These are phyloP conservation scores for Hemichromis elongatus DNA, from an alignment of 2,113 vertebrate species.

Conservation along the genomic window DNA sequence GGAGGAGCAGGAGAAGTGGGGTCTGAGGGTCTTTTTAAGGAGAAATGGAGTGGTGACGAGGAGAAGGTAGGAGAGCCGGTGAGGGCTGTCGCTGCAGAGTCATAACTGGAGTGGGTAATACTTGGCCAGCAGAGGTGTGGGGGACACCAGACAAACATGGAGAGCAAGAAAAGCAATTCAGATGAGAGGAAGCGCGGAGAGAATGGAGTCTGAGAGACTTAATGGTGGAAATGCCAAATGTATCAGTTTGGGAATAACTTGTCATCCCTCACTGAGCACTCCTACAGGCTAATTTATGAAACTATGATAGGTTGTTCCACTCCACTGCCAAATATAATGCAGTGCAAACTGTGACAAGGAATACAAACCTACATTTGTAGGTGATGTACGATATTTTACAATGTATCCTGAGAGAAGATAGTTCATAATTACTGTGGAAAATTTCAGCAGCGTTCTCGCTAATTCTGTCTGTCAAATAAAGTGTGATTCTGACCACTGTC, in stretches of 20 bases:
- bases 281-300: constrained; percentile 52
- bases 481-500: background rate
- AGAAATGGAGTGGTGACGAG: constrained; percentile 40
- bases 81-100: constrained; percentile 52
- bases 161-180: constrained; percentile 38
- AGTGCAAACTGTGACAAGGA: constrained; percentile 24
- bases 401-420: background rate
- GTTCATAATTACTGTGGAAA: background rate
- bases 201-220: constrained; percentile 8
- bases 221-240: constrained; percentile 37
- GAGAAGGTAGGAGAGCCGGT: constrained; percentile 30
- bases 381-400: constrained; percentile 20
- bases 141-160: constrained; percentile 1
- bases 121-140: constrained; percentile 8
- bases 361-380: constrained; percentile 24
- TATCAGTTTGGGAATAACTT: constrained; percentile 38
- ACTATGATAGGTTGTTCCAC: constrained; percentile 48
- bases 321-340: constrained; percentile 22
- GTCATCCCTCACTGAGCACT: constrained; percentile 36
- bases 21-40: constrained; percentile 51
- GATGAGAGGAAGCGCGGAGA: constrained; percentile 19
- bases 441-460: background rate
- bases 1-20: constrained; percentile 29
- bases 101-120: constrained; percentile 45
- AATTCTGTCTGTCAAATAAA: constrained; percentile 3